Evolutionary conservation across 2,797 vertebrate species (phyloP).

Genomic region (Hirundo rustica): DNA sequence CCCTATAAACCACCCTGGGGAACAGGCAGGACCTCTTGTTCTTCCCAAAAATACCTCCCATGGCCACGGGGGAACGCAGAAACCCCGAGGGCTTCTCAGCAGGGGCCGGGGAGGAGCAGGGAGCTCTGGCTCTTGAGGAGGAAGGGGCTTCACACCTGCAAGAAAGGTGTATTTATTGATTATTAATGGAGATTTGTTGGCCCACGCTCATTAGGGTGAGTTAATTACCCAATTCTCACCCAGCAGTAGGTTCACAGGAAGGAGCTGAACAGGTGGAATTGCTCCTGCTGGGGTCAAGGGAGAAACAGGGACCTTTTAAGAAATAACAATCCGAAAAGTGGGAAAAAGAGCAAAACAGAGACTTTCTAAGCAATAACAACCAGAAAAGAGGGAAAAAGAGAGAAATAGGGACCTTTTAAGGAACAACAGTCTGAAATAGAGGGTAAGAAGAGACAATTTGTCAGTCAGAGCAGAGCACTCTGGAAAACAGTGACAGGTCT

Average conservation of each 20-base stretch:
- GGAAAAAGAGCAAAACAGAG: not conserved
- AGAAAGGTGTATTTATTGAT: not conserved
- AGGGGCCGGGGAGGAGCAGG: not conserved
- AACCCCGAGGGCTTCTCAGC: not conserved
- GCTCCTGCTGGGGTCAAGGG: not conserved
- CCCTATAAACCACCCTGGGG: not conserved
- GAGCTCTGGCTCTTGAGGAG: not conserved
- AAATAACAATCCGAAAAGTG: not conserved
- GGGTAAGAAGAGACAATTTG: not conserved
- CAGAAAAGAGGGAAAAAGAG: not conserved
- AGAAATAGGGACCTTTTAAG: not conserved
- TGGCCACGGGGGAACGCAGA: not conserved
- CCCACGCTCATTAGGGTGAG: fast-evolving
- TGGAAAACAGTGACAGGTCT: not conserved
- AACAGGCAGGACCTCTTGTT: not conserved
- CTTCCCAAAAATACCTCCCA: slow-evolving; percentile 56
- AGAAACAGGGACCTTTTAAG: not conserved
- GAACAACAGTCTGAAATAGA: not conserved
- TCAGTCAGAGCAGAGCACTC: not conserved
- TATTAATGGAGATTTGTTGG: not conserved
- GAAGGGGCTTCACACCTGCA: not conserved
- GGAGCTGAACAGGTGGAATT: not conserved
- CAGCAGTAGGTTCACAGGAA: not conserved
- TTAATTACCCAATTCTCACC: not conserved
- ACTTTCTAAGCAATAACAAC: too few species aligned